Evolutionary conservation across 2,113 vertebrate genomes (phyloP).

Genomic region (Choloepus hoffmanni): DNA sequence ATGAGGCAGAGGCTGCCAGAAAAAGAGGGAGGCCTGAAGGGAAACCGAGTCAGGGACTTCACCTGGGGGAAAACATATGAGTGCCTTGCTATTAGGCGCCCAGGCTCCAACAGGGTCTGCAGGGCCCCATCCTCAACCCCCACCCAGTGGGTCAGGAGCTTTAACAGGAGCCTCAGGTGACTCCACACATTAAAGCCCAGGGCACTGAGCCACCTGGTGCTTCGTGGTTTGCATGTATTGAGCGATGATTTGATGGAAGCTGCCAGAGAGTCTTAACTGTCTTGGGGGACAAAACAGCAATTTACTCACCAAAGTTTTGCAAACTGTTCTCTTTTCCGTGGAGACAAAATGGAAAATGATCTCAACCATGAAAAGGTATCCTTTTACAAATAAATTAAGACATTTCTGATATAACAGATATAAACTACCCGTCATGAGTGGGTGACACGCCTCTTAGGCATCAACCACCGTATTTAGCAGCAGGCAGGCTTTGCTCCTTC

Average conservation of each 20-base stretch:
- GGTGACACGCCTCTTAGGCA: accelerated
- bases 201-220: too few species aligned
- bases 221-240: accelerated
- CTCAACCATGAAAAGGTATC: accelerated
- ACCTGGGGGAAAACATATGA: not conserved
- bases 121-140: too few species aligned
- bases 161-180: not conserved
- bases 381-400: not conserved
- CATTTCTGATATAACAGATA: not conserved
- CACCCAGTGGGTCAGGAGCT: too few species aligned
- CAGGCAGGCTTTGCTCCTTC: not conserved
- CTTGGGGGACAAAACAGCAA: accelerated
- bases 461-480: accelerated
- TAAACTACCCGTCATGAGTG: accelerated
- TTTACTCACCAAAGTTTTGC: accelerated
- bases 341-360: not conserved
- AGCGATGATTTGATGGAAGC: accelerated
- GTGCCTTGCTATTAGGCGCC: not conserved
- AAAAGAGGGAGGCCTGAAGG: not conserved
- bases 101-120: too few species aligned
- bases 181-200: not conserved
- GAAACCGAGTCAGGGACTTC: not conserved
- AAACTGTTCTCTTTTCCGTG: not conserved
- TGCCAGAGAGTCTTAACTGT: not conserved
- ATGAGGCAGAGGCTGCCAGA: not conserved